Conservation (phyloP, 2,888 invertebrate genomes). For the Beris chalybata region DNA sequence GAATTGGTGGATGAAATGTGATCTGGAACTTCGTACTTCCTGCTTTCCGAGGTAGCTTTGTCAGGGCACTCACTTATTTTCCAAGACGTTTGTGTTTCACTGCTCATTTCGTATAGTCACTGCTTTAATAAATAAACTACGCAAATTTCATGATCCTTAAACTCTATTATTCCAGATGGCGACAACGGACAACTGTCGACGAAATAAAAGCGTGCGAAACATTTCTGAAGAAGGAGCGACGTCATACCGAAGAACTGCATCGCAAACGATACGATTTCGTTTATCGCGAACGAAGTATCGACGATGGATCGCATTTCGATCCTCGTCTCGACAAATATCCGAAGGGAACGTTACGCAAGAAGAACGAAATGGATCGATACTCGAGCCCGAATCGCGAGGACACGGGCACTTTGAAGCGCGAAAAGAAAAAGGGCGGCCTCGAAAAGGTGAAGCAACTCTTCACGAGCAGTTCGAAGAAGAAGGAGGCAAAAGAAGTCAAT, state of each 20-base stretch:
- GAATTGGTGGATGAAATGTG: too few species aligned
- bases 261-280: constrained; percentile 60
- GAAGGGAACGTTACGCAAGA: constrained; percentile 55
- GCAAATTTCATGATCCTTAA: too few species aligned
- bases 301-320: constrained; percentile 69
- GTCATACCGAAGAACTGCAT: constrained; percentile 67
- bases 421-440: constrained; percentile 70
- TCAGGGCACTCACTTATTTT: too few species aligned
- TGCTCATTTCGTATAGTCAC: too few species aligned
- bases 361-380: constrained; percentile 44
- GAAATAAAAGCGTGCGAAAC: constrained; percentile 70
- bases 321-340: constrained; percentile 64
- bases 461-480: constrained; percentile 69
- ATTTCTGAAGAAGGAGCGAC: constrained; percentile 72
- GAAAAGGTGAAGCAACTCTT: constrained; percentile 80
- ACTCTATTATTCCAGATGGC: constrained; percentile 47
- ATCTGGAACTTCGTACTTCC: too few species aligned
- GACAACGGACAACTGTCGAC: constrained; percentile 61
- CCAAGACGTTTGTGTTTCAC: too few species aligned
- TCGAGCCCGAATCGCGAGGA: constrained; percentile 43
- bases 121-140: too few species aligned
- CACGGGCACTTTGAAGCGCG: constrained; percentile 51
- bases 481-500: constrained; percentile 64
- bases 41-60: too few species aligned
- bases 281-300: constrained; percentile 64